A percentile compares a stretch with the other conserved stretches of the same genome.
Conservation (phyloP, 2,113 vertebrate species). For the Amphiprion ocellaris region DNA sequence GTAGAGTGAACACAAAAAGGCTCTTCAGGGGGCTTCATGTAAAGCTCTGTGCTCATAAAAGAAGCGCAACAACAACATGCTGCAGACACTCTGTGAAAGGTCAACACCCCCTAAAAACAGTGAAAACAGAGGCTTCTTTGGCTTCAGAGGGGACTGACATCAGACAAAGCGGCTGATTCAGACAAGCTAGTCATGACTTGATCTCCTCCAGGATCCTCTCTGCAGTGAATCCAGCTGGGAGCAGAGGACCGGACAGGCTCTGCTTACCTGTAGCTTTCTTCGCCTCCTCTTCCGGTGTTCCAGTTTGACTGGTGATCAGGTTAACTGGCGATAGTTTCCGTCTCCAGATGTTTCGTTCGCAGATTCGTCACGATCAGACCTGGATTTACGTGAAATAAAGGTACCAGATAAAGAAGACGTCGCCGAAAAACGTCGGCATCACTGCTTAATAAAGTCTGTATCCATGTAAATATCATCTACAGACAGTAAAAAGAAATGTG, state of each 20-base stretch:
- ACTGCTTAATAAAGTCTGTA: too few species aligned
- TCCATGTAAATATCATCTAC: too few species aligned
- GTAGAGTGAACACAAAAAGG: conserved; percentile 8
- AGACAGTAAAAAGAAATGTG: too few species aligned
- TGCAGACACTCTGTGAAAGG: conserved; percentile 17
- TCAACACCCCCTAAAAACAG: conserved; percentile 27
- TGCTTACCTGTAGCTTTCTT: not conserved
- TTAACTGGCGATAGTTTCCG: too few species aligned
- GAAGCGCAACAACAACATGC: conserved; percentile 35
- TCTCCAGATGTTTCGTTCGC: too few species aligned
- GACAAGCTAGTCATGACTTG: conserved; percentile 4
- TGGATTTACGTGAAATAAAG: too few species aligned
- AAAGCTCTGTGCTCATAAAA: conserved; percentile 8
- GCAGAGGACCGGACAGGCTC: not conserved
- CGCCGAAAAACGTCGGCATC: too few species aligned
- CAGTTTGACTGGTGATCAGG: too few species aligned
- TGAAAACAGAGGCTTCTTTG: conserved; percentile 45
- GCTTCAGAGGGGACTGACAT: not conserved
- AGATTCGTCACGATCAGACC: too few species aligned
- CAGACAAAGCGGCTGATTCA: conserved; percentile 58
- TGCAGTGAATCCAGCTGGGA: not conserved
- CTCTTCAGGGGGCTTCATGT: conserved; percentile 26
- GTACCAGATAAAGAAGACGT: too few species aligned
- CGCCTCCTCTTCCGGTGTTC: conserved; percentile 12
- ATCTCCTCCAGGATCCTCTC: conserved; percentile 4